These are phyloP conservation scores for Zaprionus davidi DNA, from an alignment of 1,140 invertebrate genomes.

Conservation along the genomic window DNA sequence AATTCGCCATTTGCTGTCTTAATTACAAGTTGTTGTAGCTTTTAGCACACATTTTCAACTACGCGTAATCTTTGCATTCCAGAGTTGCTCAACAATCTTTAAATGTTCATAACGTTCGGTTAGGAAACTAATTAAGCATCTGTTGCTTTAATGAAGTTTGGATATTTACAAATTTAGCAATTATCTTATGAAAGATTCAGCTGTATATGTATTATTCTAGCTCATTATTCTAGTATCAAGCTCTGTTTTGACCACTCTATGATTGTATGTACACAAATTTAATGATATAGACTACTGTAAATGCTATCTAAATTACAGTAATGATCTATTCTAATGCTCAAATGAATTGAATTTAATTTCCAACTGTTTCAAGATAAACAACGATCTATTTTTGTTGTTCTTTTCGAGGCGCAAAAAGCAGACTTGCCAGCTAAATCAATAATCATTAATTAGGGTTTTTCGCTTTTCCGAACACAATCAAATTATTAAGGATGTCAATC, in stretches of 20 bases:
- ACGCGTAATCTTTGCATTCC: too few species aligned
- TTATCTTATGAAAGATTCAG: background rate
- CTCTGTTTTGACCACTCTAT: background rate
- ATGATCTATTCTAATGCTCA: background rate
- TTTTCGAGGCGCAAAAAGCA: background rate
- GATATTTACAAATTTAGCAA: background rate
- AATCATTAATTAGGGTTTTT: slow-evolving; percentile 10
- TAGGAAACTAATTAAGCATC: background rate
- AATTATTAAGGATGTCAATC: slow-evolving; percentile 13
- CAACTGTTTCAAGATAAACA: background rate
- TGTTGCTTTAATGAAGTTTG: background rate
- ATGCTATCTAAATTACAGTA: background rate
- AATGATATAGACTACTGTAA: background rate
- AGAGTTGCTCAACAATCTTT: too few species aligned
- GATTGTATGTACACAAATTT: background rate
- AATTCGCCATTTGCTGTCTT: slow-evolving; percentile 12
- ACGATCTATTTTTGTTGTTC: background rate
- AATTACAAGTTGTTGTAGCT: slow-evolving; percentile 40
- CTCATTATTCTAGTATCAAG: background rate
- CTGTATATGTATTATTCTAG: background rate
- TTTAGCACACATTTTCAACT: too few species aligned
- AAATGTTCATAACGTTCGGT: too few species aligned
- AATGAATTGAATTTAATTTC: background rate
- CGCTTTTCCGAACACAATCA: slow-evolving; percentile 2
- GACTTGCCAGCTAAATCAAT: slow-evolving; percentile 18